Evolutionary conservation across 2,113 vertebrate species (phyloP).

Genomic region (Hippocampus abdominalis): DNA sequence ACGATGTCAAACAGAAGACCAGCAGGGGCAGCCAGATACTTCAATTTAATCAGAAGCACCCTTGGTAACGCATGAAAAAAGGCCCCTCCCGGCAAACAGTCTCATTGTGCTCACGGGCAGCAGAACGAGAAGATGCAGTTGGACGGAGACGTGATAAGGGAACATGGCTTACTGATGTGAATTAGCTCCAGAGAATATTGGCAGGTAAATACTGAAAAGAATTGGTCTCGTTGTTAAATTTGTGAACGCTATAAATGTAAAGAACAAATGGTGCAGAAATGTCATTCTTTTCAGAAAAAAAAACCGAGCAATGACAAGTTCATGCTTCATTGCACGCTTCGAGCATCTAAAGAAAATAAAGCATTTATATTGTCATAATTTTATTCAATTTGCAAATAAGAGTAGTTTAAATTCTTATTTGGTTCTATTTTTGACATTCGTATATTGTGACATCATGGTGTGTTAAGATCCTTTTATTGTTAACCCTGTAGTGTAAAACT

Average conservation of each 20-base stretch:
- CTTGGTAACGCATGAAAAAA: not conserved
- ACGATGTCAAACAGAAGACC: constrained; percentile 11
- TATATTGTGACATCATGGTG: not conserved
- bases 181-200: not conserved
- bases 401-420: too few species aligned
- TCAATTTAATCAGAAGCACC: not conserved
- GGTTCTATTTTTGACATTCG: not conserved
- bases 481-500: not conserved
- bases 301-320: not conserved
- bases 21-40: constrained; percentile 41
- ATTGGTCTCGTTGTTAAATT: not conserved
- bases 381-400: not conserved
- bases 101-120: constrained; percentile 13
- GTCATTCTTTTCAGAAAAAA: not conserved
- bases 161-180: constrained; percentile 1
- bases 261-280: not conserved
- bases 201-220: constrained; percentile 8
- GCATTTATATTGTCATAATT: not conserved
- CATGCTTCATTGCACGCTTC: not conserved
- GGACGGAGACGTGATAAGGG: not conserved
- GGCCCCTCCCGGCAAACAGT: constrained; percentile 8
- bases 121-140: constrained; percentile 1
- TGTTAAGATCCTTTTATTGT: not conserved
- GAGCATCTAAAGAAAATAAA: not conserved
- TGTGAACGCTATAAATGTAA: not conserved